phyloP scores from a whole-genome alignment of 2,113 vertebrate species.

The Vimba vimba region DNA sequence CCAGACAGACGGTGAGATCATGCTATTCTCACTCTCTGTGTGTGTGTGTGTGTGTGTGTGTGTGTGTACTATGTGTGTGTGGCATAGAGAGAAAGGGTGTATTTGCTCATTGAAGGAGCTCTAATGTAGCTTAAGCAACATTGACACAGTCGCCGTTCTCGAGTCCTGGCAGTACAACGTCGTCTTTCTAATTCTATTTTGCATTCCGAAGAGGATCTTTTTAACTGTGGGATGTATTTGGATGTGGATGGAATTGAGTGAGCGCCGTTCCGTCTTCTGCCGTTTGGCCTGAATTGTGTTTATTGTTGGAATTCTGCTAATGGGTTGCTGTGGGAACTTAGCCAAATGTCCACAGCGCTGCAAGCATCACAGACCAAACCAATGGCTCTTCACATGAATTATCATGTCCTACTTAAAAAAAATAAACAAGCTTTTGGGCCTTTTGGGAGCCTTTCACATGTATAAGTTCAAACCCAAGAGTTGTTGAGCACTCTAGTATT shows the following conservation, averaged over 20 bases:
- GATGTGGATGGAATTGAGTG: slow-evolving; percentile 10
- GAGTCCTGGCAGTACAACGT: neutral
- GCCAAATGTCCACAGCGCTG: slow-evolving; percentile 37
- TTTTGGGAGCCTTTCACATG: slow-evolving; percentile 34
- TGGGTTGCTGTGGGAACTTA: slow-evolving; percentile 35
- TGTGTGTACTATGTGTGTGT: slow-evolving; percentile 3
- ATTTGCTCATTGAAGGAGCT: slow-evolving; percentile 32
- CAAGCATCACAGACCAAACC: slow-evolving; percentile 9
- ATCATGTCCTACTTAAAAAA: slow-evolving; percentile 57
- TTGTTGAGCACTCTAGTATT: slow-evolving; percentile 24
- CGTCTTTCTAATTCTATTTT: neutral
- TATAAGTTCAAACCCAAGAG: slow-evolving; percentile 30
- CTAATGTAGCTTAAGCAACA: slow-evolving; percentile 36
- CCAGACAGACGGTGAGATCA: slow-evolving; percentile 36
- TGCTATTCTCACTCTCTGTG: slow-evolving; percentile 22
- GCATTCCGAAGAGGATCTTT: slow-evolving; percentile 14
- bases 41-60: slow-evolving; percentile 1
- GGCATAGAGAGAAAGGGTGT: neutral
- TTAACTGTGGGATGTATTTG: slow-evolving; percentile 31
- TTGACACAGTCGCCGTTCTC: slow-evolving; percentile 34
- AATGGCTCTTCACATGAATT: slow-evolving; percentile 50
- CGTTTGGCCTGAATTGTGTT: slow-evolving; percentile 35
- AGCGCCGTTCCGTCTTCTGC: neutral
- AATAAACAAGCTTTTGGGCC: slow-evolving; percentile 36
- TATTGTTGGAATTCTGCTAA: slow-evolving; percentile 44